A percentile compares a stretch with the other conserved stretches of the same genome.
These are phyloP conservation scores for Magallana gigas DNA, from an alignment of 1,140 invertebrate species.

Conservation along the genomic window DNA sequence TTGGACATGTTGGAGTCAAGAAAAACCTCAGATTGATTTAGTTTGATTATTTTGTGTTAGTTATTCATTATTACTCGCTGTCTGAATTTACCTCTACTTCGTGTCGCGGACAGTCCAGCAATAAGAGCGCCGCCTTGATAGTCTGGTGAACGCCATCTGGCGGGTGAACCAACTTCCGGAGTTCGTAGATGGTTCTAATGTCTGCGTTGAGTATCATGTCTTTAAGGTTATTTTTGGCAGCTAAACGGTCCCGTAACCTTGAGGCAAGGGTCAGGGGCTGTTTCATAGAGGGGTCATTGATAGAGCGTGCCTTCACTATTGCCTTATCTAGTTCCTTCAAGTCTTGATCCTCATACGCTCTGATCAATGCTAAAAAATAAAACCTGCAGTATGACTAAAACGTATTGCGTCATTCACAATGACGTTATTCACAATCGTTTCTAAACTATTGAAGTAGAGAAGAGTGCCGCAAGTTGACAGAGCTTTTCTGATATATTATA, in stretches of 20 bases:
- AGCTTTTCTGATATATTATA: too few relatives aligned
- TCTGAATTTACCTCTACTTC: conserved; percentile 43
- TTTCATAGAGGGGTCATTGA: conserved; percentile 47
- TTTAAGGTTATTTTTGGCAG: conserved; percentile 43
- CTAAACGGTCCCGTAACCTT: conserved; percentile 44
- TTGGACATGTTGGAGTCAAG: too few relatives aligned
- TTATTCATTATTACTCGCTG: too few relatives aligned
- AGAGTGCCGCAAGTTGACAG: too few relatives aligned
- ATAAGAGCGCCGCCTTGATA: conserved; percentile 45
- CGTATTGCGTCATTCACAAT: too few relatives aligned
- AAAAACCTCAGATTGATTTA: too few relatives aligned
- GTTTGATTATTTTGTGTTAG: too few relatives aligned
- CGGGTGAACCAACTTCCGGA: conserved; percentile 46
- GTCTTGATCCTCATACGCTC: conserved; percentile 46
- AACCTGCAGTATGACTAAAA: background rate
- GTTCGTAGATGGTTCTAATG: conserved; percentile 42
- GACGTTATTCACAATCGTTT: too few relatives aligned
- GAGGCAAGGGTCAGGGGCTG: conserved; percentile 32
- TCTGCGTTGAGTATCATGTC: conserved; percentile 48
- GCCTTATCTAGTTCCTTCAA: conserved; percentile 48
- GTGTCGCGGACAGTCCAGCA: conserved; percentile 24
- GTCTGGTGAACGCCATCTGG: conserved; percentile 54
- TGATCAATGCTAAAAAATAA: conserved; percentile 22
- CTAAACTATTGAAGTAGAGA: too few relatives aligned
- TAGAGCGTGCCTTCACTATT: conserved; percentile 34